Base-by-base conservation (phyloP, 2,797 vertebrate genomes). In the Threskiornis aethiopicus region DNA sequence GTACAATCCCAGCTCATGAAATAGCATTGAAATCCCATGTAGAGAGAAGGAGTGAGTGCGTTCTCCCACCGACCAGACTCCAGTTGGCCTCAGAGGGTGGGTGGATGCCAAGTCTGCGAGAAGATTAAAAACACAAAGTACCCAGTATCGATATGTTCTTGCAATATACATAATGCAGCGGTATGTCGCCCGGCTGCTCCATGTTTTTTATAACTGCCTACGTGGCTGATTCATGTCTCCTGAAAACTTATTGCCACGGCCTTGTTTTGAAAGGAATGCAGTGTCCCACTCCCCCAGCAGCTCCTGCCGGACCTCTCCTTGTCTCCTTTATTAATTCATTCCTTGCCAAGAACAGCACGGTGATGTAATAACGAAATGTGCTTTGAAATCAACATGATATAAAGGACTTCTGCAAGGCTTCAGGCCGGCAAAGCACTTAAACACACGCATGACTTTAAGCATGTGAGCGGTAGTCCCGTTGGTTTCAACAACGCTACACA, bases 351-450 rank as follows among this genome's bases (percentile, higher is more conserved):
- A 96, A 92, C 87, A 97, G 94, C 96, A 97, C 0, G 0, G 89
- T 97, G 97, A 96, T 93, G 96, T 96, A 94, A 97, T 96, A 96
- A 94, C 0, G 35, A 96, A 96, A 96, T 76, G 93, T 84, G 58
- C 95, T 97, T 97, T 96, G 97, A 97, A 97, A 97, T 96, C 92
- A 84, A 97, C 89, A 59, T 96, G 94, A 95, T 95, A 96, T 91
- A 97, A 96, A 95, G 96, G 96, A 96, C 94, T 96, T 96, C 95
- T 96, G 94, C 94, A 93, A 95, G 97, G 82, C 82, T 94, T 97
- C 94, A 95, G 96, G 84, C 71, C 22, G 87, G 94, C 94, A 96
- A 89, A 97, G 92, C 96, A 96, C 97, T 97, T 96, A 96, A 82
- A 96, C 90, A 93, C 95, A 94, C 83, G 72, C 92, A 18, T 96